Percentiles rank a stretch among this genome's conserved stretches.
phyloP scores from a whole-genome alignment of 2,113 vertebrate genomes.

The Toxotes chatareus region DNA sequence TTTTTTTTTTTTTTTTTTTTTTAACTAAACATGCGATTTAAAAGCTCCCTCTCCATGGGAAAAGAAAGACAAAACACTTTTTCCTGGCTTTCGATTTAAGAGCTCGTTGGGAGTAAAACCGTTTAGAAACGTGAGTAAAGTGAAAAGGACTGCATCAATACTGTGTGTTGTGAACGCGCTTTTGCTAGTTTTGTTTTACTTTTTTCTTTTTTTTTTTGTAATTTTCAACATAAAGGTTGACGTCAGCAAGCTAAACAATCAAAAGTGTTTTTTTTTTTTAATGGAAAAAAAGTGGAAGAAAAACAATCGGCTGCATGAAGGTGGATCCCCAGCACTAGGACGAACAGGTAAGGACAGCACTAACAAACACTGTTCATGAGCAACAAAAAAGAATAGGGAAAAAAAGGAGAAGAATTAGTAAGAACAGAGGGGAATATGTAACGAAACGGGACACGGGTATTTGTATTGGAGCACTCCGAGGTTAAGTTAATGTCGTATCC shows the following conservation, averaged over 20 bases:
- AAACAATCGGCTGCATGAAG: neutral
- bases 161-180: neutral
- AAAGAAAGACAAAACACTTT: neutral
- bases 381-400: neutral
- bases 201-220: neutral
- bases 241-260: neutral
- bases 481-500: neutral
- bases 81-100: neutral
- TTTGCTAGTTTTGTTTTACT: neutral
- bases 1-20: too few relatives aligned
- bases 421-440: neutral
- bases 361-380: neutral
- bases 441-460: too few relatives aligned
- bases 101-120: neutral
- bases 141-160: neutral
- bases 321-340: neutral
- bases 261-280: too few relatives aligned
- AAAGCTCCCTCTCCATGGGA: too few relatives aligned
- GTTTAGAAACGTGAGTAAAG: neutral
- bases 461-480: neutral
- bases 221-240: neutral
- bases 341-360: slow-evolving; percentile 66
- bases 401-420: too few relatives aligned
- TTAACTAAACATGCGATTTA: neutral
- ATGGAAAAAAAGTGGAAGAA: slow-evolving; percentile 25